Conservation (phyloP, 1,140 invertebrate genomes). For the Armadillidium nasatum region DNA sequence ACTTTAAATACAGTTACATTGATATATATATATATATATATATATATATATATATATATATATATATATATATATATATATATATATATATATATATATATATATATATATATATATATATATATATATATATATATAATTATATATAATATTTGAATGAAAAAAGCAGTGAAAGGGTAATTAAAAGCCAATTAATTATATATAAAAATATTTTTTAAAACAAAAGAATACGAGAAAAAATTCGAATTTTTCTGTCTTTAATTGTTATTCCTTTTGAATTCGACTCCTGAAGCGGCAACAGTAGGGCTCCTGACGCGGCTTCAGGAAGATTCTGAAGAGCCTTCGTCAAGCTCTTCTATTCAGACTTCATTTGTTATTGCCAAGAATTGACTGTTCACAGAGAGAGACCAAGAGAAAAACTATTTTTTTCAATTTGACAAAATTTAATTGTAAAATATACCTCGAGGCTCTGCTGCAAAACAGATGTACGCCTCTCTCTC, state of each 20-base stretch:
- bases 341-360: too few species aligned
- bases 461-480: too few species aligned
- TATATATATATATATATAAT: background rate
- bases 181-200: background rate
- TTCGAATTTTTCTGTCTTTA: background rate
- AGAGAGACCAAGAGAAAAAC: too few species aligned
- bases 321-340: too few species aligned
- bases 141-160: background rate
- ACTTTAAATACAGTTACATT: background rate
- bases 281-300: background rate
- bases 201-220: background rate
- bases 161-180: background rate
- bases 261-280: background rate
- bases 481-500: too few species aligned
- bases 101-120: conserved; percentile 1
- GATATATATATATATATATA: background rate
- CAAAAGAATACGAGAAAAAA: background rate
- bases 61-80: conserved; percentile 25
- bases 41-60: conserved; percentile 10
- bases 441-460: too few species aligned
- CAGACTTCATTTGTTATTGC: too few species aligned
- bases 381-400: too few species aligned
- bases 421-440: too few species aligned
- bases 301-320: too few species aligned
- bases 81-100: conserved; percentile 7